phyloP scores from a whole-genome alignment of 64 coral and sea anemone genomes.

The Stichodactyla helianthus region DNA sequence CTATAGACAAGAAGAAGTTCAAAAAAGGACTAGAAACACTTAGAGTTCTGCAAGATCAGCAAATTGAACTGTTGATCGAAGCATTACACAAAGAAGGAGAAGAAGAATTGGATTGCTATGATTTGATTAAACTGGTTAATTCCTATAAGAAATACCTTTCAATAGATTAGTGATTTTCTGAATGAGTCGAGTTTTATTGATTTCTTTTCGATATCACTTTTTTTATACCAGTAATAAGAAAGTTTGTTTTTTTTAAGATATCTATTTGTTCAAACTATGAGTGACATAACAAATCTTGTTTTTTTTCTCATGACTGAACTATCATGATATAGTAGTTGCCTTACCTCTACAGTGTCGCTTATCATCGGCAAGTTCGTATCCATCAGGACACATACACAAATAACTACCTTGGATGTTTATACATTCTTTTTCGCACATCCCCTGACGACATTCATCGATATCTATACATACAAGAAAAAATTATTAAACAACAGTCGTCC shows the following conservation, averaged over 20 bases:
- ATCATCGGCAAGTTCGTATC: slow-evolving; percentile 63
- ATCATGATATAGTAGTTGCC: not conserved
- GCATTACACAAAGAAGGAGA: slow-evolving; percentile 4
- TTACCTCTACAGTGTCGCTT: slow-evolving; percentile 67
- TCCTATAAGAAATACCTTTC: not conserved
- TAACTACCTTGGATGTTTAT: slow-evolving; percentile 67
- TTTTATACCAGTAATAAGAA: too few species aligned
- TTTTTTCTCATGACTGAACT: too few species aligned
- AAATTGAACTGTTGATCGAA: not conserved
- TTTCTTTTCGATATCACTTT: too few species aligned
- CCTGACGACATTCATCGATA: slow-evolving; percentile 66
- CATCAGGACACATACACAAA: slow-evolving; percentile 58
- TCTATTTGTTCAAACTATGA: too few species aligned
- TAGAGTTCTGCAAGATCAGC: slow-evolving; percentile 1
- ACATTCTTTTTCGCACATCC: slow-evolving; percentile 60
- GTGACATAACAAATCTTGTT: too few species aligned
- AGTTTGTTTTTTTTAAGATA: too few species aligned
- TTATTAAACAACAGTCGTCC: not conserved
- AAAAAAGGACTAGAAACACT: not conserved
- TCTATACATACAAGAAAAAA: slow-evolving; percentile 19
- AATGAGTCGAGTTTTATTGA: too few species aligned
- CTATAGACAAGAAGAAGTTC: not conserved
- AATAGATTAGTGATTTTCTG: not conserved
- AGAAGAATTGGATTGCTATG: slow-evolving; percentile 3
- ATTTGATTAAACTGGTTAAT: not conserved